A percentile compares a stretch with the other conserved stretches of the same genome.
These are phyloP conservation scores for Neelides sp. DNA, from an alignment of 1,140 invertebrate genomes.

Conservation along the genomic window DNA sequence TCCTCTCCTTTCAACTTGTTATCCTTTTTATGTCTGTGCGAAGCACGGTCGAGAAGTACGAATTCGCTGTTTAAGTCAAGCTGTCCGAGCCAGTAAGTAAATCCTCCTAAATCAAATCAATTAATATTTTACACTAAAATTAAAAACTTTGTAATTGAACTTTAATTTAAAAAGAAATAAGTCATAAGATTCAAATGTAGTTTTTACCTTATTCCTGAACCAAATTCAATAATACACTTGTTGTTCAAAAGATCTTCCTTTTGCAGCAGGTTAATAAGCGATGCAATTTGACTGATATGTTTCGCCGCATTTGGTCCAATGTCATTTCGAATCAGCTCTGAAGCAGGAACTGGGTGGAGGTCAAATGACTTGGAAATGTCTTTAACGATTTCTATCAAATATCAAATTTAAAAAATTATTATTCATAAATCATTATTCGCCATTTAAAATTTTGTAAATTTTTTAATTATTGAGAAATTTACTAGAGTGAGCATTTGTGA, in stretches of 20 bases:
- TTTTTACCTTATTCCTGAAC: conserved; percentile 64
- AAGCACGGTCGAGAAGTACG: conserved; percentile 60
- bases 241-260: conserved; percentile 42
- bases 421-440: conserved; percentile 7
- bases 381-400: background rate
- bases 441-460: conserved; percentile 15
- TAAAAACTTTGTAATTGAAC: background rate
- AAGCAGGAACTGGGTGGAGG: conserved; percentile 32
- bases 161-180: conserved; percentile 4
- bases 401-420: background rate
- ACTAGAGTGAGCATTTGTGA: conserved; percentile 39
- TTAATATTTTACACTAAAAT: background rate
- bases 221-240: conserved; percentile 68
- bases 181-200: too few relatives aligned
- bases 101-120: conserved; percentile 43
- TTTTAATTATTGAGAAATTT: conserved; percentile 14
- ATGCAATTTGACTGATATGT: conserved; percentile 57
- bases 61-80: conserved; percentile 42
- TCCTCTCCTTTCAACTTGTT: conserved; percentile 49
- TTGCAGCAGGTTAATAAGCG: conserved; percentile 50
- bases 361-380: conserved; percentile 8
- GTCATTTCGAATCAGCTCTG: conserved; percentile 47
- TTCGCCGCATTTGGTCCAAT: conserved; percentile 50
- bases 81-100: conserved; percentile 59
- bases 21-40: conserved; percentile 65